Conservation (phyloP, 2,113 vertebrate genomes). For the Odocoileus virginianus region DNA sequence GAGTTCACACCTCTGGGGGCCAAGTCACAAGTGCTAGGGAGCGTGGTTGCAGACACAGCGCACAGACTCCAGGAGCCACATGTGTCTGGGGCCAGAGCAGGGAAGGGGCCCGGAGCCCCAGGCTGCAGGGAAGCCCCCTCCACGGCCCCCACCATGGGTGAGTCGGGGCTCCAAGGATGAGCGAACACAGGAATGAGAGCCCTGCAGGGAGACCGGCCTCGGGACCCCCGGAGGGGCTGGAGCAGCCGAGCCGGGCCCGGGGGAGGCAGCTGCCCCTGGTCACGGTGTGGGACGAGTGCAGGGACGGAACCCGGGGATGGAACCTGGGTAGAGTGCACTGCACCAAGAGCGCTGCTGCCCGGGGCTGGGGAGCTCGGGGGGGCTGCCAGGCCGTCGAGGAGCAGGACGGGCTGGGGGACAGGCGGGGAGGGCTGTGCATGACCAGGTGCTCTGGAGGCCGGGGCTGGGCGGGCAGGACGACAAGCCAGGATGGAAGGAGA, state of each 20-base stretch:
- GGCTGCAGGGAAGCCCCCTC: not conserved
- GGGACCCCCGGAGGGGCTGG: not conserved
- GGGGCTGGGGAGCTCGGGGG: not conserved
- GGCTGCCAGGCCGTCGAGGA: not conserved
- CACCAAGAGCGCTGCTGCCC: not conserved
- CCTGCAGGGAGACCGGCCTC: fast-evolving
- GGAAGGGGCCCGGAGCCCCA: not conserved
- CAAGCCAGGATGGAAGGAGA: not conserved
- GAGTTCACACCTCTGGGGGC: not conserved
- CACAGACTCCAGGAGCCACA: not conserved
- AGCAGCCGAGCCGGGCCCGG: fast-evolving
- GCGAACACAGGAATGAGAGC: no score
- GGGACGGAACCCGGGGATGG: fast-evolving
- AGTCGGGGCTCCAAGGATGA: not conserved
- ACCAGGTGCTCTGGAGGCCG: not conserved
- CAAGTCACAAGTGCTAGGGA: not conserved
- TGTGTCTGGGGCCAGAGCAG: no score
- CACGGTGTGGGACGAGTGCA: fast-evolving
- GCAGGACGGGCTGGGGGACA: fast-evolving
- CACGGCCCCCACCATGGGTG: fast-evolving
- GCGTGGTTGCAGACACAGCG: not conserved
- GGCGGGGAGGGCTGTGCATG: fast-evolving
- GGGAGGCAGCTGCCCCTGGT: fast-evolving
- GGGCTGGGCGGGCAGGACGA: not conserved
- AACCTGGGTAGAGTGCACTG: fast-evolving